A percentile compares a stretch with the other conserved stretches of the same genome.
Evolutionary conservation across 1,140 invertebrate genomes (phyloP).

Genomic region (Platorchestia sp.): DNA sequence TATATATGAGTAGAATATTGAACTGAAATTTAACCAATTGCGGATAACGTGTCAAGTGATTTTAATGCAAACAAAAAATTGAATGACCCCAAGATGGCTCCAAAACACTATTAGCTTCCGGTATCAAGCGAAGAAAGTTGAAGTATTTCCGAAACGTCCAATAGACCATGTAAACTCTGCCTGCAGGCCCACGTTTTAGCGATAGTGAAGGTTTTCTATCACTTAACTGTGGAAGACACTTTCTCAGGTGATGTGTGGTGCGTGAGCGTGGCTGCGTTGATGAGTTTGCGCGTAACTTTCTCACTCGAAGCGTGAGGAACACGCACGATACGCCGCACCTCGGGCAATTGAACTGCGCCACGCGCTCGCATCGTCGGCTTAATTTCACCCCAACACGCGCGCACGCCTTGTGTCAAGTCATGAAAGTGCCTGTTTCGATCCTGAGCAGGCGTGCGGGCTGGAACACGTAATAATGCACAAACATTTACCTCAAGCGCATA

Average conservation of each 20-base stretch:
- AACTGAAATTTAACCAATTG: no score
- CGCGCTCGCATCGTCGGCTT: neutral
- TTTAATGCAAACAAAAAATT: no score
- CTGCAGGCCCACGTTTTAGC: neutral
- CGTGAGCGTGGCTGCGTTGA: constrained; percentile 1
- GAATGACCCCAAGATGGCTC: neutral
- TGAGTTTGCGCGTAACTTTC: constrained; percentile 33
- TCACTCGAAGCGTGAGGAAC: constrained; percentile 17
- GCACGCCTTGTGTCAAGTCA: neutral
- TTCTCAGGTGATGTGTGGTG: constrained; percentile 12
- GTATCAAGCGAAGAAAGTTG: neutral
- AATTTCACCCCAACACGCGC: constrained; percentile 17
- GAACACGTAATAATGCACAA: neutral
- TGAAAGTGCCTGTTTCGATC: neutral
- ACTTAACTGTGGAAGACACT: constrained; percentile 30
- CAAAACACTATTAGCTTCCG: neutral
- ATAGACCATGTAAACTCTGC: neutral
- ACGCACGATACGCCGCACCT: neutral
- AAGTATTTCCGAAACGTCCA: neutral
- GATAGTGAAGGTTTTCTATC: constrained; percentile 54
- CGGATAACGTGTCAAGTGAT: no score
- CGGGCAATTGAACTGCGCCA: neutral
- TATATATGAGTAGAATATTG: no score
- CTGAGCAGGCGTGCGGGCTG: neutral
- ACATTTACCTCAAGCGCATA: neutral